Percentiles rank a stretch among this genome's conserved stretches.
Evolutionary conservation across 2,888 invertebrate genomes (phyloP).

Genomic region (Heliconius ethilla): DNA sequence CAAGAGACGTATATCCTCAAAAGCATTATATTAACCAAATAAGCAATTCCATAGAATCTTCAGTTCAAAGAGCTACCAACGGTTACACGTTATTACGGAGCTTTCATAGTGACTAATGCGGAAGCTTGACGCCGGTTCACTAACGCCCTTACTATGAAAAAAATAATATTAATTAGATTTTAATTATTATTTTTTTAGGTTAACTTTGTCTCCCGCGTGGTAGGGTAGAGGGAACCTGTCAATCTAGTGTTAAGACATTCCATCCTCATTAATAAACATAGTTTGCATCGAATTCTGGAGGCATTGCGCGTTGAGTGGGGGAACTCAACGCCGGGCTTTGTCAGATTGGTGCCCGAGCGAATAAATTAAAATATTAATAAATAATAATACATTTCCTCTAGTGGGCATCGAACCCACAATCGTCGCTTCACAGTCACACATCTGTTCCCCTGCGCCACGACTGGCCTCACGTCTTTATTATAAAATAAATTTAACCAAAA

Average conservation of each 20-base stretch:
- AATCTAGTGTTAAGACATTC: no score
- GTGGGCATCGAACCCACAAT: no score
- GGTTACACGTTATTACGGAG: constrained; percentile 31
- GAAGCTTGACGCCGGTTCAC: constrained; percentile 31
- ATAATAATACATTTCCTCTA: no score
- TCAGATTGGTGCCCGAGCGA: no score
- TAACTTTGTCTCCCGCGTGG: neutral
- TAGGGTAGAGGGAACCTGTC: no score
- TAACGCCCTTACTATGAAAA: neutral
- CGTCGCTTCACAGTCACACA: no score
- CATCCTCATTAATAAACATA: no score
- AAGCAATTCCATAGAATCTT: constrained; percentile 5
- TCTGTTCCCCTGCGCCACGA: no score
- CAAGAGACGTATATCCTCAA: neutral
- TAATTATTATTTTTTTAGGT: neutral
- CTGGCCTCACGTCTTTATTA: neutral
- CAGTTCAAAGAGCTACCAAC: constrained; percentile 23
- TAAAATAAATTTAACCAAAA: neutral
- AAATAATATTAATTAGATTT: neutral
- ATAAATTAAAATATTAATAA: no score
- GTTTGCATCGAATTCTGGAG: no score
- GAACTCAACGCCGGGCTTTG: no score
- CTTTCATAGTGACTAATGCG: constrained; percentile 32
- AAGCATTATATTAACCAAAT: constrained; percentile 19
- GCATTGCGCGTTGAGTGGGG: no score